Conservation (phyloP, 2,888 invertebrate species). For the Napeogenes sylphis region DNA sequence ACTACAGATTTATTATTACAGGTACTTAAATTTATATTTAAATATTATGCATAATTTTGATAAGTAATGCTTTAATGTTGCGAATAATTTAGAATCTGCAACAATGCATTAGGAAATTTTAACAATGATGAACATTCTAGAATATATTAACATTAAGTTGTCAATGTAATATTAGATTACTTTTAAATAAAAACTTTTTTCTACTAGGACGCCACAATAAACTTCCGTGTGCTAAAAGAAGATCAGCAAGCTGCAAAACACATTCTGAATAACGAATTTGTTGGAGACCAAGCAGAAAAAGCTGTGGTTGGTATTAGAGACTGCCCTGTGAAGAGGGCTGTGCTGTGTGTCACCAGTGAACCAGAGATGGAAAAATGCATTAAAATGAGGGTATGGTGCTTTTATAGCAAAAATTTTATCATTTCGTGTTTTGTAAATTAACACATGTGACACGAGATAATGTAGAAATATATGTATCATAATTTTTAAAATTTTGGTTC, state of each 20-base stretch:
- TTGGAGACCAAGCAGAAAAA: conserved; percentile 81
- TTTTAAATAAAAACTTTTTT: background rate
- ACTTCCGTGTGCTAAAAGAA: conserved; percentile 81
- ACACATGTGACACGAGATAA: too few species aligned
- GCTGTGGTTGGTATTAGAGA: conserved; percentile 85
- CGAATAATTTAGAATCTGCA: too few species aligned
- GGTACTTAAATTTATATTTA: conserved; percentile 62
- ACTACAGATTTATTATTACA: conserved; percentile 88
- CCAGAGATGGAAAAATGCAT: conserved; percentile 93
- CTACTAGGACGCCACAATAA: conserved; percentile 83
- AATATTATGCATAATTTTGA: too few species aligned
- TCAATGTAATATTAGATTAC: too few species aligned
- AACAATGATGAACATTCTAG: too few species aligned
- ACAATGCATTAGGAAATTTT: too few species aligned
- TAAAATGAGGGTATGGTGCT: conserved; percentile 86
- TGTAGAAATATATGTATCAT: too few species aligned
- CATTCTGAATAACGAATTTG: conserved; percentile 80
- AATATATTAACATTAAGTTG: too few species aligned
- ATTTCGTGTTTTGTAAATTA: too few species aligned
- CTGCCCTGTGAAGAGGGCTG: conserved; percentile 91
- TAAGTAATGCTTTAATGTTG: too few species aligned
- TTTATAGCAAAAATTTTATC: too few species aligned
- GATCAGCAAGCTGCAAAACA: conserved; percentile 86
- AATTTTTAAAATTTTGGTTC: too few species aligned
- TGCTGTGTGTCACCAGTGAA: conserved; percentile 93